These are phyloP conservation scores for Guaruba guarouba DNA, from an alignment of 2,113 vertebrate genomes.

Conservation along the genomic window DNA sequence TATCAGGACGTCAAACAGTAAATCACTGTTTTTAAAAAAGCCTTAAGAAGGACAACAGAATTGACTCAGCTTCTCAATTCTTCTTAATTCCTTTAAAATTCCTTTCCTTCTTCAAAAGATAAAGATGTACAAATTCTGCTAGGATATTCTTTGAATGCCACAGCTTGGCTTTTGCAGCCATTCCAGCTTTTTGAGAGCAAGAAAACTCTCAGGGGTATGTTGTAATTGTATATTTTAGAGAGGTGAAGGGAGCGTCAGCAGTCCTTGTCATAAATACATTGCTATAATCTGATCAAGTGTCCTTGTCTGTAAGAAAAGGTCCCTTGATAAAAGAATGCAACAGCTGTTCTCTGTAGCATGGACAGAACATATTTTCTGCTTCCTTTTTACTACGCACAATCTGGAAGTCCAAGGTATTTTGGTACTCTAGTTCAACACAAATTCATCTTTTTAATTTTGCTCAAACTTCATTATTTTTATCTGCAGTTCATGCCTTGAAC, in stretches of 20 bases:
- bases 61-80: background rate
- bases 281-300: background rate
- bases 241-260: background rate
- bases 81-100: background rate
- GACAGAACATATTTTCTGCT: background rate
- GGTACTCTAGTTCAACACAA: background rate
- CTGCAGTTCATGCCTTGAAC: background rate
- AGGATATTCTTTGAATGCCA: background rate
- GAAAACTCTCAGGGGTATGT: background rate
- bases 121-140: background rate
- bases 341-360: background rate
- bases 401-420: background rate
- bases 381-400: background rate
- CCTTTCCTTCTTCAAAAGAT: background rate
- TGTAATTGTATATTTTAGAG: background rate
- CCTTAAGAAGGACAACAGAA: background rate
- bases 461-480: background rate
- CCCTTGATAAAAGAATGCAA: background rate
- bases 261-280: background rate
- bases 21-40: background rate
- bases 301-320: background rate
- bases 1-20: background rate
- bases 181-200: background rate
- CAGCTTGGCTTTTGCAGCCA: background rate
- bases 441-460: background rate